Evolutionary conservation across 2,797 vertebrate species (phyloP).

Genomic region (Arctocebus calabarensis): DNA sequence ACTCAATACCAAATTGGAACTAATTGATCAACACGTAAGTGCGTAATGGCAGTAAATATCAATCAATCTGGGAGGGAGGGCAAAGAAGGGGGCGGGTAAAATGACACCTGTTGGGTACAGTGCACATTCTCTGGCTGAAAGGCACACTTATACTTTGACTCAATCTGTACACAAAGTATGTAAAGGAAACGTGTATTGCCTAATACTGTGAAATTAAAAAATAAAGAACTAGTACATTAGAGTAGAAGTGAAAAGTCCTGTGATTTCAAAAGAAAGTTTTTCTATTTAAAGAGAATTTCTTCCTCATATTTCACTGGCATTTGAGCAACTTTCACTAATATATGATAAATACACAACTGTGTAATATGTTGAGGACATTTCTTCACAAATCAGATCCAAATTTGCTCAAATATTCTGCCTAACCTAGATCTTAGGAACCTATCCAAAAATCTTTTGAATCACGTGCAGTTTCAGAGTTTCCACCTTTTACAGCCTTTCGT

Average conservation of each 20-base stretch:
- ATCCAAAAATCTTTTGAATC: constrained; percentile 29
- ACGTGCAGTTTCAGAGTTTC: background rate
- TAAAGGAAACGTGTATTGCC: too few species aligned
- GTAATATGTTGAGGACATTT: background rate
- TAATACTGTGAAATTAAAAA: too few species aligned
- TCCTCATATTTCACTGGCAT: background rate
- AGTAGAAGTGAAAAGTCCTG: background rate
- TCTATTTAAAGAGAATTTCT: background rate
- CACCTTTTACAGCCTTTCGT: background rate
- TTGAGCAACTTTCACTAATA: constrained; percentile 10
- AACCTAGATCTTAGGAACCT: background rate
- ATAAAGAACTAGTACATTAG: too few species aligned
- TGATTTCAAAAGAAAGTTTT: background rate
- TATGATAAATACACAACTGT: background rate
- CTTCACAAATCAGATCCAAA: constrained; percentile 62
- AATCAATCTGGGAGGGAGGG: too few species aligned
- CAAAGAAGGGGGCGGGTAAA: too few species aligned
- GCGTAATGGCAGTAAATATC: too few species aligned
- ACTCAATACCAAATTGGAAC: too few species aligned
- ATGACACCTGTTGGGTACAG: too few species aligned
- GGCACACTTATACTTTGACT: too few species aligned
- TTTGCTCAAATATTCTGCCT: constrained; percentile 43
- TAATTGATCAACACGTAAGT: too few species aligned
- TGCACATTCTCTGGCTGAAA: too few species aligned
- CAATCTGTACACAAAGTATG: too few species aligned